Evolutionary conservation across 2,797 vertebrate species (phyloP).

Genomic region (Pterois miles): DNA sequence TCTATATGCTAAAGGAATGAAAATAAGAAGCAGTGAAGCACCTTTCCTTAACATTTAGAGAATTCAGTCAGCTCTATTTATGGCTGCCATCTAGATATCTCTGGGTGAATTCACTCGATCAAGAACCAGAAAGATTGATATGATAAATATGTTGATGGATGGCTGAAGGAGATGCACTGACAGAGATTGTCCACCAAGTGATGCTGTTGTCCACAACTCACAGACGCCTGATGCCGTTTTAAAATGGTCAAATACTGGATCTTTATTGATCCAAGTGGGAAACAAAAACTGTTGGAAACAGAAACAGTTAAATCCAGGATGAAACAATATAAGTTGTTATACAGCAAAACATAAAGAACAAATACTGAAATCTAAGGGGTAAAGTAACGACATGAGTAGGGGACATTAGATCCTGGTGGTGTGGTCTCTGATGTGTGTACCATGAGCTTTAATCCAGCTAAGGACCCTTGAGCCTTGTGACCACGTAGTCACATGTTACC

Average conservation of each 20-base stretch:
- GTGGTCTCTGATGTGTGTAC: neutral
- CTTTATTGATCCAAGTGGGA: too few species aligned
- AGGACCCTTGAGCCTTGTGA: neutral
- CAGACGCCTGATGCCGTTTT: neutral
- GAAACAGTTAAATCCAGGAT: neutral
- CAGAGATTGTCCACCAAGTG: constrained; percentile 25
- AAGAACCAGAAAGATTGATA: too few species aligned
- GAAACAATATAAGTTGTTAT: neutral
- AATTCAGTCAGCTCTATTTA: too few species aligned
- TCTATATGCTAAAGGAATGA: too few species aligned
- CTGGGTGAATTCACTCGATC: too few species aligned
- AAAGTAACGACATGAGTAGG: too few species aligned
- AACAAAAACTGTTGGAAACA: neutral
- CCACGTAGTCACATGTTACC: neutral
- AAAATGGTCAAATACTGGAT: neutral
- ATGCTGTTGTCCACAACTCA: constrained; percentile 24
- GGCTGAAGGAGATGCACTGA: neutral
- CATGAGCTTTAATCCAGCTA: neutral
- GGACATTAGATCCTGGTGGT: neutral
- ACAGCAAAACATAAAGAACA: neutral
- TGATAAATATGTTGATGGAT: too few species aligned
- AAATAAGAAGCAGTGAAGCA: too few species aligned
- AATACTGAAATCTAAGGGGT: neutral
- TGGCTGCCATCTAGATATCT: too few species aligned
- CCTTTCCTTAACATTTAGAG: too few species aligned